A percentile compares a stretch with the other conserved stretches of the same genome.
These are phyloP conservation scores for Tragelaphus strepsiceros DNA, from an alignment of 2,113 vertebrate species.

Conservation along the genomic window DNA sequence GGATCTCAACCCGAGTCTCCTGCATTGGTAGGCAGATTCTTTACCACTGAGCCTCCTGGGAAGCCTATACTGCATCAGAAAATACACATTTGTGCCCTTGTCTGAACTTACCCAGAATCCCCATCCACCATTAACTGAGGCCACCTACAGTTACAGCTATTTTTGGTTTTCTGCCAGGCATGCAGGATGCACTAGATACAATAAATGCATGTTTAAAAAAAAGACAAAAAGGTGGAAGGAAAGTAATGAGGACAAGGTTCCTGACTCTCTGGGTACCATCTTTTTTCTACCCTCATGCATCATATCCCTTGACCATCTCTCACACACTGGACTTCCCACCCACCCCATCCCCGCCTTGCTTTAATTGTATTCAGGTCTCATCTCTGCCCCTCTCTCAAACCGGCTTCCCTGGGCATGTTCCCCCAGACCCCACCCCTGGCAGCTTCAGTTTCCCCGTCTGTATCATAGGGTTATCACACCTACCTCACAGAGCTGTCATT, in stretches of 20 bases:
- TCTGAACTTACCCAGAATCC: neutral
- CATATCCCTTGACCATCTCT: neutral
- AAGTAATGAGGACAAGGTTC: neutral
- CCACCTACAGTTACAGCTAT: no score
- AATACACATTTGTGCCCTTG: neutral
- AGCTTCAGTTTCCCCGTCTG: neutral
- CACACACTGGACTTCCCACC: accelerated
- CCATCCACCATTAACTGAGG: neutral
- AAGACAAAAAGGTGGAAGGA: neutral
- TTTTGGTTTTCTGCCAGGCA: neutral
- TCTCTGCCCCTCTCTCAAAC: neutral
- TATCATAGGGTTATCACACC: no score
- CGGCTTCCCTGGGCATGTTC: neutral
- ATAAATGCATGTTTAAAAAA: neutral
- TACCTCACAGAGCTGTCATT: neutral
- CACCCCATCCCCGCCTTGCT: accelerated
- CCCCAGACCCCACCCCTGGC: no score
- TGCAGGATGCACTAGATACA: neutral
- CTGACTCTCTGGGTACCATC: neutral
- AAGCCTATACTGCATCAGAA: neutral
- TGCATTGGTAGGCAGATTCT: neutral
- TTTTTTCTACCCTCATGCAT: no score
- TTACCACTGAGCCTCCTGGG: neutral
- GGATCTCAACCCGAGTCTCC: neutral
- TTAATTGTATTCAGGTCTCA: neutral